Base-by-base conservation (phyloP, 2,888 invertebrate species). In the Orthosia gothica region DNA sequence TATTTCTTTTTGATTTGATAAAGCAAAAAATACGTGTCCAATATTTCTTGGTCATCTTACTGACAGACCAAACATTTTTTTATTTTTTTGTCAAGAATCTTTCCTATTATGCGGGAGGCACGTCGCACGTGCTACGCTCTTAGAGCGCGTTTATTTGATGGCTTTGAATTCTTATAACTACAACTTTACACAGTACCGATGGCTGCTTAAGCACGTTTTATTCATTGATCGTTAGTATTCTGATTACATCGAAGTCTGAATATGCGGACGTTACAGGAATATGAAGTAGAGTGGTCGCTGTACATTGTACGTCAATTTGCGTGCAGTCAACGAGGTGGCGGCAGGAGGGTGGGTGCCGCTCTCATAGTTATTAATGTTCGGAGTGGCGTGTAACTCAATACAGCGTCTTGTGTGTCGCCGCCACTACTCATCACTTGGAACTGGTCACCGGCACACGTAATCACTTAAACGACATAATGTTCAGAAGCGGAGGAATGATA, bases 281-380 rank as follows among this genome's bases (percentile, higher is more conserved):
- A 47, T 23, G 50, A 59, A 66, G 58, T 63, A 26, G 57, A 73
- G 7, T 9, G 13, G 63, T 64, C 59, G 32, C 55, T 70, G 57
- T 64, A 70, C 62, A 40, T 40, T 40, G 40, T 9, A 40, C 40
- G 59, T 67, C 55, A 55, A 70, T 79, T 70, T 45, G 61, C 67
- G 63, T 59, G 62, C 65, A 58, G 40, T n/a, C 23, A 47, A 47
- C 15, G 63, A n/a, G 15, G 59, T 23, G 59, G 52, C 20, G 55
- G 23, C 15, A 9, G 49, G 18, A 18, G 52, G 49, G 45, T 18
- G 23, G n/a, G 65, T 40, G 32, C 20, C 40, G 0, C 49, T n/a
- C 50, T 23, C 55, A 3, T 23, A 40, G 49, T 26, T 23, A 47
- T n/a, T 26, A 32, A 47, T n/a, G 54, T 47, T 50, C 61, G 23